Evolutionary conservation across 2,797 vertebrate species (phyloP).

Genomic region (Hipposideros larvatus): DNA sequence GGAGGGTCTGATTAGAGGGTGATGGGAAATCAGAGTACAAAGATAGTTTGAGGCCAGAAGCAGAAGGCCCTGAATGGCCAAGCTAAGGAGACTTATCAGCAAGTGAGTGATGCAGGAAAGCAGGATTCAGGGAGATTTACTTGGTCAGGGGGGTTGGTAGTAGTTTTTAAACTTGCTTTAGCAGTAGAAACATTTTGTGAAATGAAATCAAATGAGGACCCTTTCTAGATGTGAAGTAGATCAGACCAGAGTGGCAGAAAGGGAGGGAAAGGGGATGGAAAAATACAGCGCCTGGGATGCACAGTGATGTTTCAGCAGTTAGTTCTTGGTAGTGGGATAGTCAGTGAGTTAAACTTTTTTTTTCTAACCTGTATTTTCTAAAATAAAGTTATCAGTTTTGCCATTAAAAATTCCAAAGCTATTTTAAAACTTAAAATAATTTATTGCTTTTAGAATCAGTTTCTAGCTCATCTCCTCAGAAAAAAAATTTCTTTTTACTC

Average conservation of each 20-base stretch:
- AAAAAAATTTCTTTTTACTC: neutral
- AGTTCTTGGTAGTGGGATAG: neutral
- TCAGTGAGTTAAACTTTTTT: neutral
- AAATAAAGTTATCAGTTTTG: slow-evolving; percentile 35
- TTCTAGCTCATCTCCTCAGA: neutral
- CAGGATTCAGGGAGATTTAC: neutral
- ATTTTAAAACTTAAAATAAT: slow-evolving; percentile 51
- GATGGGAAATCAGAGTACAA: neutral
- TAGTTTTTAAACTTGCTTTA: slow-evolving; percentile 1
- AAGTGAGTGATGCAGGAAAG: neutral
- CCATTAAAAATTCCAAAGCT: neutral
- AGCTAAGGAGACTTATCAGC: neutral
- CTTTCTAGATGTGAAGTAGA: neutral
- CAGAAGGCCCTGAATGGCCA: neutral
- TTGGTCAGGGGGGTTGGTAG: neutral
- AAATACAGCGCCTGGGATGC: neutral
- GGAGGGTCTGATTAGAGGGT: neutral
- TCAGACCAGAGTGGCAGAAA: neutral
- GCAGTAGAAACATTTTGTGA: slow-evolving; percentile 12
- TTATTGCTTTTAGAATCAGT: slow-evolving; percentile 24
- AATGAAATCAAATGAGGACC: neutral
- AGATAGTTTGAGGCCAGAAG: neutral
- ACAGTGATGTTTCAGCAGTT: neutral
- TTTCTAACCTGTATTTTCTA: neutral
- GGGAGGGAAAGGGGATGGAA: neutral